phyloP scores from a whole-genome alignment of 2,113 vertebrate genomes.

The Python bivittatus region DNA sequence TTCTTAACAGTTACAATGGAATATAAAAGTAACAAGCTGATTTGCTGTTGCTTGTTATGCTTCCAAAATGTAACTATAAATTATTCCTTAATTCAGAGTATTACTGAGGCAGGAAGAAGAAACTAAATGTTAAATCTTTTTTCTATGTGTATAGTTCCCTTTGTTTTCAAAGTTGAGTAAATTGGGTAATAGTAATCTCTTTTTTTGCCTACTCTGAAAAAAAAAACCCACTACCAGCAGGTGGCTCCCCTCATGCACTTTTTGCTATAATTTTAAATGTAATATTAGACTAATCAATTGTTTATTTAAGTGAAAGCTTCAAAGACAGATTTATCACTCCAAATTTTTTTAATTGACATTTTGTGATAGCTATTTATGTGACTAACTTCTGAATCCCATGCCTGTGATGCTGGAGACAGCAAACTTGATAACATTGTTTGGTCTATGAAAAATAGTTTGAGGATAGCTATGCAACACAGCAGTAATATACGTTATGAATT shows the following conservation, averaged over 20 bases:
- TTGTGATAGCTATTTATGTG: neutral
- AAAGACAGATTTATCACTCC: neutral
- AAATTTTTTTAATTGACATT: neutral
- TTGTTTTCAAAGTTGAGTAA: neutral
- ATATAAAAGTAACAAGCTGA: neutral
- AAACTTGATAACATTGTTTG: too few relatives aligned
- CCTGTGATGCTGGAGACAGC: neutral
- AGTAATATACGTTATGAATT: constrained; percentile 20
- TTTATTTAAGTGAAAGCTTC: neutral
- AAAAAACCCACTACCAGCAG: neutral
- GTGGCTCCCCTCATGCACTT: neutral
- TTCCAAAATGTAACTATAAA: neutral
- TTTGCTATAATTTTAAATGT: neutral
- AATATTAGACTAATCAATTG: neutral
- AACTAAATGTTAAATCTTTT: neutral
- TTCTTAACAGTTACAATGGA: neutral
- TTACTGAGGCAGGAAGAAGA: neutral
- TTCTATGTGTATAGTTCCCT: too few relatives aligned
- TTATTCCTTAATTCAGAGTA: neutral
- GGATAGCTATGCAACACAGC: constrained; percentile 21
- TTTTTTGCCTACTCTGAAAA: neutral
- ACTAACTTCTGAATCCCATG: neutral
- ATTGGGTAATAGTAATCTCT: neutral
- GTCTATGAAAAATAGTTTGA: neutral
- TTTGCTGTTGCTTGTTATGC: neutral